Evolutionary conservation across 2,888 invertebrate species (phyloP), one percentile per base, ranked within the genome.

Genomic region (Ennomos quercinarius): DNA sequence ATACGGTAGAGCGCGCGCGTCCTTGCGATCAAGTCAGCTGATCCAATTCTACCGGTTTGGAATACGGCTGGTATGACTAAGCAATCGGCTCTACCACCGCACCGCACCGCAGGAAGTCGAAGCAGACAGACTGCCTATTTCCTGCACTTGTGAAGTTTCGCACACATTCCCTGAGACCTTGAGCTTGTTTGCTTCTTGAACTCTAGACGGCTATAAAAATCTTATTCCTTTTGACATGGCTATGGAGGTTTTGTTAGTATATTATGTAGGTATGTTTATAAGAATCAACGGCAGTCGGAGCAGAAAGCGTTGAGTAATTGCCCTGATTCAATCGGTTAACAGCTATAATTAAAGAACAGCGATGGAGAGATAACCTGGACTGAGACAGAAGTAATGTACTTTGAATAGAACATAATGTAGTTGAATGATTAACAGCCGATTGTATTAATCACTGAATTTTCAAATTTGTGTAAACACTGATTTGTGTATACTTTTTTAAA

Each of bases 131-230:
- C 68, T 44, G 39, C 46, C 38, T 58, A 76, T 77, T 88, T 87
- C 86, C 86, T 83, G 80, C 76, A 80, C 74, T 79, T 70, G 73
- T 67, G 47, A 56, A 43, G 75, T 70, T 74, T 80, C 77, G 66
- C 74, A 76, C 73, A 73, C 75, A 73, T 72, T 76, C 69, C 57
- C 55, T 57, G 37, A 59, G 67, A 73, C 80, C 79, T 81, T 80
- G 74, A 55, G 13, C 51, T 49, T 60, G 63, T 66, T 64, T 64
- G 69, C 64, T 68, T 64, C 61, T 59, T 68, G 64, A 66, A 68
- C 67, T 51, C 56, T 44, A 64, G 63, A 58, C 45, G 17, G 38
- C 42, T 39, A 43, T 61, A 37, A 53, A 49, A 59, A 37, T 40
- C 34, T 27, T 27, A 41, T 54, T 47, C 49, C 47, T 51, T 49